Conservation (phyloP, 35 echinoderm and acorn worm species). For the Holothuria glaberrima region DNA sequence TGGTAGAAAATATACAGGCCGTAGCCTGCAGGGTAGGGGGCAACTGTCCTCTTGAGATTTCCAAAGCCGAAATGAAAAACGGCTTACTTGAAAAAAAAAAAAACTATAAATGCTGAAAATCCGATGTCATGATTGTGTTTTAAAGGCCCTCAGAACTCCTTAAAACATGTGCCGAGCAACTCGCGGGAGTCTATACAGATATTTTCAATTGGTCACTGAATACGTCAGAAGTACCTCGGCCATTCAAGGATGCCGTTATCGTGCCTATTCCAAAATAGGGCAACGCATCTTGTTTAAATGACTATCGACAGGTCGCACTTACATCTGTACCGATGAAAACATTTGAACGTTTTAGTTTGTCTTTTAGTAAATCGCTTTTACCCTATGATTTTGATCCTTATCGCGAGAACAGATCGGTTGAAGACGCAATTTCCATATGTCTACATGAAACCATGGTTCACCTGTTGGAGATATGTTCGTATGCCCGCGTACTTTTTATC, state of each 20-base stretch:
- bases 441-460: neutral
- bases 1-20: too few relatives aligned
- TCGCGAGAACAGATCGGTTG: constrained; percentile 30
- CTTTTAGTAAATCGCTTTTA: constrained; percentile 23
- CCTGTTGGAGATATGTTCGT: neutral
- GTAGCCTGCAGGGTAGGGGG: too few relatives aligned
- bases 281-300: constrained; percentile 38
- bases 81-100: too few relatives aligned
- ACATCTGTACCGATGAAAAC: constrained; percentile 37
- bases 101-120: too few relatives aligned
- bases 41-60: too few relatives aligned
- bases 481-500: too few relatives aligned
- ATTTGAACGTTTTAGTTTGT: constrained; percentile 22
- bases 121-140: constrained; percentile 2
- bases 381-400: constrained; percentile 41
- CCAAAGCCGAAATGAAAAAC: too few relatives aligned
- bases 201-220: constrained; percentile 9
- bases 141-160: neutral
- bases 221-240: neutral
- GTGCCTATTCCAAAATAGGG: constrained; percentile 27
- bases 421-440: neutral
- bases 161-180: constrained; percentile 3
- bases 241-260: constrained; percentile 32
- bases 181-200: constrained; percentile 25
- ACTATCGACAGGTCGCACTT: constrained; percentile 30